Evolutionary conservation across 2,888 invertebrate genomes (phyloP), one percentile per base, ranked within the genome.

Genomic region (Habroteleia sp.): DNA sequence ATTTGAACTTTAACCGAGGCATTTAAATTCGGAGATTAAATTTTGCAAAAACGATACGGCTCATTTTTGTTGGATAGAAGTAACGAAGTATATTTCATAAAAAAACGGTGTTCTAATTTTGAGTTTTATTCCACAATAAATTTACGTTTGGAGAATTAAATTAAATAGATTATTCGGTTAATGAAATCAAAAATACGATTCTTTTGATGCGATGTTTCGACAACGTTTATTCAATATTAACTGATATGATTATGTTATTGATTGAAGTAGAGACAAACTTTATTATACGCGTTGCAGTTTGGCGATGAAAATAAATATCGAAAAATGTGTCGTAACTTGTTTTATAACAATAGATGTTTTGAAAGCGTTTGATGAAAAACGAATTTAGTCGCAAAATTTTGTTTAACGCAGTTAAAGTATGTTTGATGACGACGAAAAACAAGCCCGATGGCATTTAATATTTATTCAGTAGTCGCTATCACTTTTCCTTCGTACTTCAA

Each of bases 171-270:
- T 10, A 39, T 31, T 56, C 20, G 11, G 11, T 48, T 58, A 58
- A 58, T 44, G 20, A 46, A 56, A 46, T 58, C n/a, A 50, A 68
- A 54, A 68, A 16, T 13, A 11, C 14, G 13, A 68, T 50, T 68
- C 33, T 58, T 56, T 68, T 50, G 58, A 68, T 17, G 50, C 5
- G 33, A 39, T 35, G 33, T 33, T 58, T 48, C 35, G 33, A 68
- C 39, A 58, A 66, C 68, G 48, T 6, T 68, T 68, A 68, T 58
- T 58, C 58, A 42, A 58, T 58, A 68, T 56, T 66, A 66, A 39
- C 66, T 66, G 56, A 66, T 66, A 46, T 39, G 17, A 66, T 56
- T 66, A 56, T 17, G 56, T 39, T 48, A 66, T 56, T 54, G 56
- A 66, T 66, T 66, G 48, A 33, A 46, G 39, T 48, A 23, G 17